Percentiles rank a stretch among this genome's conserved stretches.
Evolutionary conservation across 2,113 vertebrate species (phyloP).

Genomic region (Lepus europaeus): DNA sequence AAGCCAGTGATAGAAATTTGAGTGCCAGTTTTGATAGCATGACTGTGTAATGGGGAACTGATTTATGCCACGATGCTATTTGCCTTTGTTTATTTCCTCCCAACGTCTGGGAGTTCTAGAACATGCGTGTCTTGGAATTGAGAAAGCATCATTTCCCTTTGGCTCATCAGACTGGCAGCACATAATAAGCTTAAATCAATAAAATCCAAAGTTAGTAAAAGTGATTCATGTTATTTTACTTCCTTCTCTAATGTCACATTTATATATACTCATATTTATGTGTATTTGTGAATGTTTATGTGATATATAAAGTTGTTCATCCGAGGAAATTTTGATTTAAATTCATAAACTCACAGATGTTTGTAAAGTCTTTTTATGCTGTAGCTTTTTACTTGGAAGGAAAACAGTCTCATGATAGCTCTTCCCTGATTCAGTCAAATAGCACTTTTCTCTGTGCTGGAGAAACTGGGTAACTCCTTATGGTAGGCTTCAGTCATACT

Average conservation of each 20-base stretch:
- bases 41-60: background rate
- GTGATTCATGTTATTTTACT: constrained; percentile 23
- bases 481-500: background rate
- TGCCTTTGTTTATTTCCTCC: background rate
- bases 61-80: background rate
- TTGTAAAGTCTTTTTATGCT: background rate
- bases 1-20: background rate
- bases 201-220: constrained; percentile 22
- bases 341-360: background rate
- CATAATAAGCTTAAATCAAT: constrained; percentile 34
- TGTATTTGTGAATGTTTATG: background rate
- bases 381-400: constrained; percentile 24
- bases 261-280: background rate
- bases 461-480: background rate
- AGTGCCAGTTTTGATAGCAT: background rate
- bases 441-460: background rate
- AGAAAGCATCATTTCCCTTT: background rate
- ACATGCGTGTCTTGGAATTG: background rate
- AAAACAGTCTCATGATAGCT: background rate
- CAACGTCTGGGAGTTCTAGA: background rate
- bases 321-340: background rate
- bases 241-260: background rate
- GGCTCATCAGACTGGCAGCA: background rate
- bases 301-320: background rate
- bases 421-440: background rate